These are phyloP conservation scores for Taxidea taxus DNA, from an alignment of 2,113 vertebrate species.

Conservation along the genomic window DNA sequence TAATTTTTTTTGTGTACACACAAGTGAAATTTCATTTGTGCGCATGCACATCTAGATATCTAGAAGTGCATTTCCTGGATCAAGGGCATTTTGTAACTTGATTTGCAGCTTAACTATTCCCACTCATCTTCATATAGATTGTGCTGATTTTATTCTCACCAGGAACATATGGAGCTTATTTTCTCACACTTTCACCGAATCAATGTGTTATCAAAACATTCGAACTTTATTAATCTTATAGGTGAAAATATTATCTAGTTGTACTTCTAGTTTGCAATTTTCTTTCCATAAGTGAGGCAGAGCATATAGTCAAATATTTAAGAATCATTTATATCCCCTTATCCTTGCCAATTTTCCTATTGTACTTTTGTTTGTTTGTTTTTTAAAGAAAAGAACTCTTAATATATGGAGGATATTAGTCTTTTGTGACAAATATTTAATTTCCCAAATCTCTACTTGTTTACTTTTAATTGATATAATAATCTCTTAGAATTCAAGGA, in stretches of 20 bases:
- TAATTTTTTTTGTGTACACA: background rate
- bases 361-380: background rate
- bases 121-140: background rate
- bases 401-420: background rate
- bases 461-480: background rate
- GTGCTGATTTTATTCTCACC: background rate
- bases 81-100: background rate
- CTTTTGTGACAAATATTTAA: slow-evolving; percentile 16
- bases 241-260: background rate
- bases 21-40: background rate
- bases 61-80: background rate
- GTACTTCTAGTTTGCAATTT: background rate
- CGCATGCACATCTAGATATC: background rate
- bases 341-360: background rate
- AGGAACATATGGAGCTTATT: background rate
- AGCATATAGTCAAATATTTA: background rate
- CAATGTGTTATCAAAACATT: background rate
- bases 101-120: background rate
- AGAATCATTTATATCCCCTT: background rate
- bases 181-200: background rate
- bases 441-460: background rate
- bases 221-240: background rate
- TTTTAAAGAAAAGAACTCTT: slow-evolving; percentile 1
- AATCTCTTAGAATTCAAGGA: slow-evolving; percentile 12
- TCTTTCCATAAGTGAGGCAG: background rate